Conservation (phyloP, 2,113 vertebrate genomes). For the Sinocyclocheilus anshuiensis region DNA sequence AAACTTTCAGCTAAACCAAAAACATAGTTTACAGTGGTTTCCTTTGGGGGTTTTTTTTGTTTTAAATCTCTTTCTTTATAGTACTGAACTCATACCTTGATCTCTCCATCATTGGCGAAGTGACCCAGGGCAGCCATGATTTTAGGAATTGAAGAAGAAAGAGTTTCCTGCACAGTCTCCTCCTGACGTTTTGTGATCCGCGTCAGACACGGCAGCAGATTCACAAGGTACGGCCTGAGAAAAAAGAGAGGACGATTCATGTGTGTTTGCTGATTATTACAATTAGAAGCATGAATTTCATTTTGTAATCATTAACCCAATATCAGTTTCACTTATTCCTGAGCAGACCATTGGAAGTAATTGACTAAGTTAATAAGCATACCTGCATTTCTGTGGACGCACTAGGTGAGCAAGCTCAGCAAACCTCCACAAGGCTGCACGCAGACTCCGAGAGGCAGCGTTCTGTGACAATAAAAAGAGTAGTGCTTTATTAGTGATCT, state of each 20-base stretch:
- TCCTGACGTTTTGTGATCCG: constrained; percentile 91
- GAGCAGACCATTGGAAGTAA: neutral
- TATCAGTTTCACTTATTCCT: neutral
- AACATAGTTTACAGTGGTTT: neutral
- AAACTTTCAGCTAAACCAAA: neutral
- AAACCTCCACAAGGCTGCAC: constrained; percentile 96
- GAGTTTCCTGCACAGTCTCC: constrained; percentile 91
- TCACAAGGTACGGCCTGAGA: constrained; percentile 91
- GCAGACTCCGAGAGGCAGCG: constrained; percentile 90
- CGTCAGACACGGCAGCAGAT: constrained; percentile 91
- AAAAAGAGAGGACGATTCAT: neutral
- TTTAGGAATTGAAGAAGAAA: constrained; percentile 91
- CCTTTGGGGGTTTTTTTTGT: neutral
- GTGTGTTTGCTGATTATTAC: too few species aligned
- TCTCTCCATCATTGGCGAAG: constrained; percentile 94
- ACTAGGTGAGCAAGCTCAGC: constrained; percentile 95
- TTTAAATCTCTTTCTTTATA: too few species aligned
- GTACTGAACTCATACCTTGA: constrained; percentile 82
- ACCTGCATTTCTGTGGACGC: constrained; percentile 98
- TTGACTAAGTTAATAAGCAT: constrained; percentile 9
- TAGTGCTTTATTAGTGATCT: neutral
- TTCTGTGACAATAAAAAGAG: constrained; percentile 75
- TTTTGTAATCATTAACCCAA: neutral
- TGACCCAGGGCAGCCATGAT: constrained; percentile 92
- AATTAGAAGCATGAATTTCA: neutral